phyloP scores from a whole-genome alignment of 2,113 vertebrate genomes.

The Poicephalus gulielmi region DNA sequence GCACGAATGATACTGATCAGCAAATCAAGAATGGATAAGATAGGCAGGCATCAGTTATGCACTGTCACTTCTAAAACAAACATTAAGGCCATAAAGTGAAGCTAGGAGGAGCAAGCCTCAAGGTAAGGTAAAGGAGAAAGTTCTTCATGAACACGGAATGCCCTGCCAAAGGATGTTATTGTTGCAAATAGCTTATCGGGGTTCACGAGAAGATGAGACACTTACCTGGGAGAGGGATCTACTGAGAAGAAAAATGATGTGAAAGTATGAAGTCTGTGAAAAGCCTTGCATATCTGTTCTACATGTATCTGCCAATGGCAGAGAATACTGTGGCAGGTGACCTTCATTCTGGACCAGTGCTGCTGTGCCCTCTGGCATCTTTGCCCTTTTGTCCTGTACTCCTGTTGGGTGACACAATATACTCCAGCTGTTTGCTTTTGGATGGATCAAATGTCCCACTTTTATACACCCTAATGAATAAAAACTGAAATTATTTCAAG shows the following conservation, averaged over 20 bases:
- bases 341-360: neutral
- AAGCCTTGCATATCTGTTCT: neutral
- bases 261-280: neutral
- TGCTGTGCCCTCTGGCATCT: neutral
- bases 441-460: conserved; percentile 1
- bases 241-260: neutral
- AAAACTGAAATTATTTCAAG: conserved; percentile 19
- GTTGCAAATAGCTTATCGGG: neutral
- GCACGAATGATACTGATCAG: neutral
- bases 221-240: neutral
- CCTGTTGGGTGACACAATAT: neutral
- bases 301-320: neutral
- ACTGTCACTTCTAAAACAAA: neutral
- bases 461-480: neutral
- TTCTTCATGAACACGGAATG: neutral
- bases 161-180: neutral
- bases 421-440: neutral
- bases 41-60: neutral
- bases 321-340: neutral
- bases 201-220: neutral
- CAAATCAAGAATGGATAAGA: neutral
- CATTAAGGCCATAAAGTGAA: neutral
- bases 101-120: neutral
- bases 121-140: neutral
- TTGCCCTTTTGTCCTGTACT: neutral